These are phyloP conservation scores for Lutjanus campechanus DNA, from an alignment of 2,797 vertebrate species.

Conservation along the genomic window DNA sequence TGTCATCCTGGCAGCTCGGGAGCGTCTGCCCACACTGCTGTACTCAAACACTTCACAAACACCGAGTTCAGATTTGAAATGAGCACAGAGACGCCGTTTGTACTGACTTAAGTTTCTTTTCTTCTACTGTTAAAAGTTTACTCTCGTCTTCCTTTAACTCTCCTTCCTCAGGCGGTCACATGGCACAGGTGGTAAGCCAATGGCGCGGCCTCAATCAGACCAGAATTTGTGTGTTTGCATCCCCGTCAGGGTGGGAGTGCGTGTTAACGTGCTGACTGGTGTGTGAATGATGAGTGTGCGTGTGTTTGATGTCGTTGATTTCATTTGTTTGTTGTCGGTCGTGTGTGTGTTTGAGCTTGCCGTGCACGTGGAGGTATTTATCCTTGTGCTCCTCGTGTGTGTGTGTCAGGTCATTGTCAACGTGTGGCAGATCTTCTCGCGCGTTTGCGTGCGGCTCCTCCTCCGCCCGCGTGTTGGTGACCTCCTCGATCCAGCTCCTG, in stretches of 20 bases:
- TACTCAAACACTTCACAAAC: slow-evolving; percentile 48
- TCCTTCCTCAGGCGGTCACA: slow-evolving; percentile 60
- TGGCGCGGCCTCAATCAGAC: slow-evolving; percentile 67
- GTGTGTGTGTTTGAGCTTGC: slow-evolving; percentile 38
- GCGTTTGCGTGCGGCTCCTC: slow-evolving; percentile 27
- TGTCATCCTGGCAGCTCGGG: slow-evolving; percentile 24
- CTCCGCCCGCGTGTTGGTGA: slow-evolving; percentile 58
- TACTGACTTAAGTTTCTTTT: slow-evolving; percentile 39
- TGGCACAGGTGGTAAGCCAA: slow-evolving; percentile 80
- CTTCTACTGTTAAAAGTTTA: slow-evolving; percentile 21
- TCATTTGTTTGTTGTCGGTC: slow-evolving; percentile 48
- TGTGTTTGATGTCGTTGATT: slow-evolving; percentile 53
- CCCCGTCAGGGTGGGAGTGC: slow-evolving; percentile 24
- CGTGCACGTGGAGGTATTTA: slow-evolving; percentile 17
- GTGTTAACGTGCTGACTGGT: slow-evolving; percentile 32
- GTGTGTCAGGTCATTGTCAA: slow-evolving; percentile 46
- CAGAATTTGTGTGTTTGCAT: slow-evolving; percentile 54
- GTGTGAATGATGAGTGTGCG: slow-evolving; percentile 50
- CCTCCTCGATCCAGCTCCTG: slow-evolving; percentile 90
- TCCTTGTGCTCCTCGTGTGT: slow-evolving; percentile 25
- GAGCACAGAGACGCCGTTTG: slow-evolving; percentile 40
- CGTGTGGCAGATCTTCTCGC: slow-evolving; percentile 25
- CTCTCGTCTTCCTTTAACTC: slow-evolving; percentile 20
- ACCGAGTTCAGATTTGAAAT: slow-evolving; percentile 53
- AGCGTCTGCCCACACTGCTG: slow-evolving; percentile 32